Percentiles rank a stretch among this genome's conserved stretches.
Evolutionary conservation across 2,797 vertebrate genomes (phyloP).

Genomic region (Morus bassanus): DNA sequence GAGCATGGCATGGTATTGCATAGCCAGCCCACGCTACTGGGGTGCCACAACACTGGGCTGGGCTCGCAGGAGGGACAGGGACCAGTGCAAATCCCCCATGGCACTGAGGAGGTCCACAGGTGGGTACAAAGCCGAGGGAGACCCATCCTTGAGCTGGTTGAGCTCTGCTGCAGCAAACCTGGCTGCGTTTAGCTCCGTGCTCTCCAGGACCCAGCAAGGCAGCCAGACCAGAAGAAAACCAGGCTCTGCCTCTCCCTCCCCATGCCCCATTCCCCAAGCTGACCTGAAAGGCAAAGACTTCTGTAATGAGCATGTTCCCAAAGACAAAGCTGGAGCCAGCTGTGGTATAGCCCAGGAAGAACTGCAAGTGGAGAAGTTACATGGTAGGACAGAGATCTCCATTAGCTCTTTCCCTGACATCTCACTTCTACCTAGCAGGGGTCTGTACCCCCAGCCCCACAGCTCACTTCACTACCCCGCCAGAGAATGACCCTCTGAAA

Average conservation of each 20-base stretch:
- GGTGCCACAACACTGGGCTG: neutral
- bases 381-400: neutral
- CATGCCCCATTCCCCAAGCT: conserved; percentile 29
- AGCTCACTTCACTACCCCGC: neutral
- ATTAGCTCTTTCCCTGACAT: neutral
- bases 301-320: conserved; percentile 77
- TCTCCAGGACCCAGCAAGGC: neutral
- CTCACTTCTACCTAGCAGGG: neutral
- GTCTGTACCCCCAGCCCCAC: neutral
- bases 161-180: neutral
- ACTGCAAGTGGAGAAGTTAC: conserved; percentile 69
- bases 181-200: neutral
- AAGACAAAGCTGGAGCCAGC: conserved; percentile 90
- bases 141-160: neutral
- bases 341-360: conserved; percentile 88
- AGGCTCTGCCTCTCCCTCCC: neutral
- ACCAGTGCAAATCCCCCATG: neutral
- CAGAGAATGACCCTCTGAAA: neutral
- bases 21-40: neutral
- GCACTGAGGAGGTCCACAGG: neutral
- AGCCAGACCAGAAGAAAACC: neutral
- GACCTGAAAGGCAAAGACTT: conserved; percentile 93
- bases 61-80: neutral
- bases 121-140: neutral
- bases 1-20: neutral